Evolutionary conservation across 2,113 vertebrate genomes (phyloP).

Genomic region (human (Homo sapiens)): DNA sequence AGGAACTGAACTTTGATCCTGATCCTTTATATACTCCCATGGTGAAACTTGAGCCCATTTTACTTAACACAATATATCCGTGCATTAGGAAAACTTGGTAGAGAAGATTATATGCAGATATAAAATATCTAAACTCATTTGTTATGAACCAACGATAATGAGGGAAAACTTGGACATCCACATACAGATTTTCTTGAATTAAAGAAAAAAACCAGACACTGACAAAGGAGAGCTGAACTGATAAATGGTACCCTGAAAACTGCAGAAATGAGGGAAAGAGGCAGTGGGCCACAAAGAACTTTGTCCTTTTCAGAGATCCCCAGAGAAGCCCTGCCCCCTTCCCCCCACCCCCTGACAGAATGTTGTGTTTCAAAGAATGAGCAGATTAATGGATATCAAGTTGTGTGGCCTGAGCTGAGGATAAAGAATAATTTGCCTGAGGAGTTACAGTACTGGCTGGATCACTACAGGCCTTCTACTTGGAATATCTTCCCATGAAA

Average conservation of each 20-base stretch:
- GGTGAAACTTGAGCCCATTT: neutral
- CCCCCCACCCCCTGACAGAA: conserved; percentile 55
- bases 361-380: conserved; percentile 60
- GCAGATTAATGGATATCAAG: conserved; percentile 55
- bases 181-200: neutral
- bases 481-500: neutral
- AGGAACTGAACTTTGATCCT: conserved; percentile 38
- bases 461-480: neutral
- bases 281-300: conserved; percentile 8
- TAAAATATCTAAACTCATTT: conserved; percentile 9
- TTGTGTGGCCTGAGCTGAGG: neutral
- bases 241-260: neutral
- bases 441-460: neutral
- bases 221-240: neutral
- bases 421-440: neutral
- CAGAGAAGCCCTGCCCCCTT: conserved; percentile 17
- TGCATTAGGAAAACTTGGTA: conserved; percentile 6
- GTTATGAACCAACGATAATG: neutral
- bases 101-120: conserved; percentile 37
- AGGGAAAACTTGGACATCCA: neutral
- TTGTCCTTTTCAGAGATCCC: neutral
- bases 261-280: neutral
- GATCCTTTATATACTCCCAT: neutral
- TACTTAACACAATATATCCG: neutral
- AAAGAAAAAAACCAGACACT: neutral